Evolutionary conservation across 2,113 vertebrate genomes (phyloP).

Genomic region (Pholis gunnellus): DNA sequence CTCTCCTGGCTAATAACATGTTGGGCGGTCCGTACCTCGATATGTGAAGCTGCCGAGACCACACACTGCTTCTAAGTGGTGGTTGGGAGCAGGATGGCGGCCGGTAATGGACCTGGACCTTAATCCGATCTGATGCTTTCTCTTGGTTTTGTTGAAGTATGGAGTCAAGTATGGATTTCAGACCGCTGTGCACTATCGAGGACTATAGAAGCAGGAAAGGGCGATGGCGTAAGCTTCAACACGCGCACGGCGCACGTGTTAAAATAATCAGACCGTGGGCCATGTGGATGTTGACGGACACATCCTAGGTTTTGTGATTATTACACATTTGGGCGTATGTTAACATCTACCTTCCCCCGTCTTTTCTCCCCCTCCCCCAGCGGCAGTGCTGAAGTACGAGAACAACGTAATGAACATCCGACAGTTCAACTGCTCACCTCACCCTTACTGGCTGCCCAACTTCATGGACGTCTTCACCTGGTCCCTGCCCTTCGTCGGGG

Average conservation of each 20-base stretch:
- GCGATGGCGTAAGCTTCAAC: not conserved
- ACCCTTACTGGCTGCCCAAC: slow-evolving; percentile 98
- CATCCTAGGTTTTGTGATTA: too few relatives aligned
- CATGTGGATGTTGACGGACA: too few relatives aligned
- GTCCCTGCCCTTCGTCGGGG: slow-evolving; percentile 97
- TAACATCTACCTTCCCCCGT: not conserved
- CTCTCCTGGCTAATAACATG: not conserved
- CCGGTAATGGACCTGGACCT: slow-evolving; percentile 19
- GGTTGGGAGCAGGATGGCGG: slow-evolving; percentile 26
- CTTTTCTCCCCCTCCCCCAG: slow-evolving; percentile 73
- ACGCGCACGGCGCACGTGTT: not conserved
- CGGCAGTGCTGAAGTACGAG: slow-evolving; percentile 98
- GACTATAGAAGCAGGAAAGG: not conserved
- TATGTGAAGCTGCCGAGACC: slow-evolving; percentile 1
- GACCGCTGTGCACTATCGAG: not conserved
- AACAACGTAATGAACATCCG: slow-evolving; percentile 99
- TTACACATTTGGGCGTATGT: slow-evolving; percentile 1
- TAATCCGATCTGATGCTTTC: slow-evolving; percentile 8
- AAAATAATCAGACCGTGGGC: not conserved
- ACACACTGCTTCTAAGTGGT: slow-evolving; percentile 15
- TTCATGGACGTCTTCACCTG: slow-evolving; percentile 99
- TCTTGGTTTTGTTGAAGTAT: not conserved
- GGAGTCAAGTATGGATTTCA: not conserved
- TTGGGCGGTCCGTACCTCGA: not conserved
- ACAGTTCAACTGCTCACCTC: slow-evolving; percentile 98